These are phyloP conservation scores for Penaeus japonicus DNA, from an alignment of 1,140 invertebrate genomes.

Conservation along the genomic window DNA sequence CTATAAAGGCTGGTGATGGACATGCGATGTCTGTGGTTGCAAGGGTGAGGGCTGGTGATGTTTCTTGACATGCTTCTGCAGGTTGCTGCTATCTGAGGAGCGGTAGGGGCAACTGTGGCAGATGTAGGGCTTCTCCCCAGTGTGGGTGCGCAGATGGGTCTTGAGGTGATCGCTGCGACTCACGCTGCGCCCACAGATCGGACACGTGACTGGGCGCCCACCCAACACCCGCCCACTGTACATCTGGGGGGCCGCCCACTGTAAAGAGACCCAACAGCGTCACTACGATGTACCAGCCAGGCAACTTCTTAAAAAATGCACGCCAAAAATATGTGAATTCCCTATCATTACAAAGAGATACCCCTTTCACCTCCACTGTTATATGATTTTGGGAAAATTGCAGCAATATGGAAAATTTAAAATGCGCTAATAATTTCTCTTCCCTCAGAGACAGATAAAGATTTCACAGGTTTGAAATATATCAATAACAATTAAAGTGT, in stretches of 20 bases:
- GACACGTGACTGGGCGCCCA: constrained; percentile 40
- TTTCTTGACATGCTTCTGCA: constrained; percentile 50
- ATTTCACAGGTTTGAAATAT: too few species aligned
- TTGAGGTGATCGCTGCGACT: constrained; percentile 58
- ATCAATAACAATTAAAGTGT: too few species aligned
- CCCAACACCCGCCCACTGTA: constrained; percentile 45
- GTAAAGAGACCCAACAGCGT: constrained; percentile 40
- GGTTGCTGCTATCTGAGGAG: constrained; percentile 52
- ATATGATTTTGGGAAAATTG: too few species aligned
- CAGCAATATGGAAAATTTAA: too few species aligned
- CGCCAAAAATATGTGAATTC: not conserved
- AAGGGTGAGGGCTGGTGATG: constrained; percentile 21
- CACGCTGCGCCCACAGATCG: constrained; percentile 49
- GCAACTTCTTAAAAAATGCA: not conserved
- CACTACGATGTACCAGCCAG: constrained; percentile 15
- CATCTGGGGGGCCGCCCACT: constrained; percentile 39
- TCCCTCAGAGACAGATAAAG: too few species aligned
- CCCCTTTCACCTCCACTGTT: too few species aligned
- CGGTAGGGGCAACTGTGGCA: constrained; percentile 62
- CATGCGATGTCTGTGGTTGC: too few species aligned
- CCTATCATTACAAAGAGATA: too few species aligned
- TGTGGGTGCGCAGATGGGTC: constrained; percentile 65
- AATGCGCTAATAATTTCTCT: too few species aligned
- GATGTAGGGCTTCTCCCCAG: constrained; percentile 64
- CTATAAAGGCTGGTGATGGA: too few species aligned